Evolutionary conservation across 2,113 vertebrate species (phyloP).

Genomic region (Pitta sordida): DNA sequence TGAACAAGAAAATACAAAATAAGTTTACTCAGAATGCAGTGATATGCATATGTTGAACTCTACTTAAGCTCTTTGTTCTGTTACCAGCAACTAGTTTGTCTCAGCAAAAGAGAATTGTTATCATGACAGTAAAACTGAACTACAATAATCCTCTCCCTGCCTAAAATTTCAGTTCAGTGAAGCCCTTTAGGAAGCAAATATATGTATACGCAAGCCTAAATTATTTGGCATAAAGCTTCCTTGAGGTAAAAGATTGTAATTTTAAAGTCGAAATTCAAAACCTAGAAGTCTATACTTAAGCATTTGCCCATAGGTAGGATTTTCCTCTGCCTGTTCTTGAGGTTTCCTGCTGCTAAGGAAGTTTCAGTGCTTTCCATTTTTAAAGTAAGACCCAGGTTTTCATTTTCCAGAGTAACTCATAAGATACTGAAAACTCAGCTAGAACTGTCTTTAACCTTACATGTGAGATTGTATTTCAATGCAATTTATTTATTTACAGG

Average conservation of each 20-base stretch:
- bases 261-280: background rate
- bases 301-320: background rate
- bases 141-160: background rate
- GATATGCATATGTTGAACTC: background rate
- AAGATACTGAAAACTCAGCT: background rate
- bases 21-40: background rate
- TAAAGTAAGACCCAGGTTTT: background rate
- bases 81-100: background rate
- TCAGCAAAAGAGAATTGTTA: background rate
- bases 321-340: background rate
- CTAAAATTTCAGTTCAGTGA: background rate
- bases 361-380: background rate
- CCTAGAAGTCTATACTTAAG: background rate
- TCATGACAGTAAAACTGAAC: background rate
- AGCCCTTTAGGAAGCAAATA: background rate
- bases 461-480: background rate
- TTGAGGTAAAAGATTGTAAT: background rate
- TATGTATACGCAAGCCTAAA: background rate
- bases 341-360: background rate
- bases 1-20: background rate
- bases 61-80: background rate
- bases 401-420: background rate
- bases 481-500: constrained; percentile 35
- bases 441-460: background rate
- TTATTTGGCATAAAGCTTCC: background rate